phyloP scores from a whole-genome alignment of 2,113 vertebrate species.

The Anarrhichthys ocellatus region DNA sequence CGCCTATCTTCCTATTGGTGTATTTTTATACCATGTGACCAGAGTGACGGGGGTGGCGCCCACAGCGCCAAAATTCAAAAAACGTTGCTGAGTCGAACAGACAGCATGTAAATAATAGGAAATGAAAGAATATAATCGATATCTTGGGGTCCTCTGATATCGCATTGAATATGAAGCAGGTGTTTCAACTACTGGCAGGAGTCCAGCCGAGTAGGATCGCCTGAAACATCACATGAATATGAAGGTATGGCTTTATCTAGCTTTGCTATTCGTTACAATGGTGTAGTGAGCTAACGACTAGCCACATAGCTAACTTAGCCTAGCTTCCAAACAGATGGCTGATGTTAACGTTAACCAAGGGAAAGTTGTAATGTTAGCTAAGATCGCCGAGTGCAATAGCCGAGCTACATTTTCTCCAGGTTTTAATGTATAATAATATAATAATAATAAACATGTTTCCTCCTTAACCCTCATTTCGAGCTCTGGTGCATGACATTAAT shows the following conservation, averaged over 20 bases:
- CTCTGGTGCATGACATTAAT: accelerated
- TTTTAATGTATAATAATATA: background rate
- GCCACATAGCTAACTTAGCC: constrained; percentile 27
- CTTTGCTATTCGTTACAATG: constrained; percentile 4
- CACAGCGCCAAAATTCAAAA: constrained; percentile 97
- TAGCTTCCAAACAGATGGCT: background rate
- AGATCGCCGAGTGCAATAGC: background rate
- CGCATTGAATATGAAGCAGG: background rate
- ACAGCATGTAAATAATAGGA: constrained; percentile 39
- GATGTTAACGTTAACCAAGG: background rate
- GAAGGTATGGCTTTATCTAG: constrained; percentile 75
- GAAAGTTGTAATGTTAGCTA: background rate
- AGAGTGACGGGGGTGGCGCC: constrained; percentile 31
- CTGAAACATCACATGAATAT: constrained; percentile 67
- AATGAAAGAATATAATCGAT: constrained; percentile 2
- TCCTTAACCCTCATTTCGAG: background rate
- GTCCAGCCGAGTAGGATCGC: constrained; percentile 6
- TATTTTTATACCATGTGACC: constrained; percentile 66
- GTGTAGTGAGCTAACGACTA: background rate
- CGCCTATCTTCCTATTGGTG: constrained; percentile 50
- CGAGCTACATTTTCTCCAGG: background rate
- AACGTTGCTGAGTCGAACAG: constrained; percentile 12
- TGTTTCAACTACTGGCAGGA: background rate
- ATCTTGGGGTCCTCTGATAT: background rate
- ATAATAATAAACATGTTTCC: background rate